A percentile compares a stretch with the other conserved stretches of the same genome.
Evolutionary conservation across 2,797 vertebrate genomes (phyloP).

Genomic region (Percopsis omiscomaycus): DNA sequence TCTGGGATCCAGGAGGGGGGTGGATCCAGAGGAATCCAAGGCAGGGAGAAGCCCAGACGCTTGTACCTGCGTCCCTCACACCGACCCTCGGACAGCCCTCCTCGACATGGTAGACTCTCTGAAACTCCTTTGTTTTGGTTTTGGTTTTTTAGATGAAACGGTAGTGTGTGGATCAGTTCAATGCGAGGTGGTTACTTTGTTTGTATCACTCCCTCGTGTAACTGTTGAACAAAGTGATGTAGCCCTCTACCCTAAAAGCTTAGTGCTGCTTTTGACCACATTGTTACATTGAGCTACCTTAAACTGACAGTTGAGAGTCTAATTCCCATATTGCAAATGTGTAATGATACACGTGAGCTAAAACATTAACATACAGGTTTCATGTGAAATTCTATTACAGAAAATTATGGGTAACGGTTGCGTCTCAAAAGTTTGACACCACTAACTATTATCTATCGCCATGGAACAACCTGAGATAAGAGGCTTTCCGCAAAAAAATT

Average conservation of each 20-base stretch:
- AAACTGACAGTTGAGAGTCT: background rate
- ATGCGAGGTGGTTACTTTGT: constrained; percentile 49
- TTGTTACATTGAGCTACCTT: constrained; percentile 1
- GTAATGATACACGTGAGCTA: background rate
- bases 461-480: constrained; percentile 3
- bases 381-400: background rate
- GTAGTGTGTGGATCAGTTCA: constrained; percentile 47
- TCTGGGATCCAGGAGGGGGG: constrained; percentile 76
- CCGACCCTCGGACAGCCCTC: constrained; percentile 65
- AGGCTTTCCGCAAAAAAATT: constrained; percentile 10
- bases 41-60: constrained; percentile 61
- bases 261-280: constrained; percentile 16
- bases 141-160: constrained; percentile 28
- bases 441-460: constrained; percentile 10
- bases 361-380: constrained; percentile 9
- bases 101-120: constrained; percentile 67
- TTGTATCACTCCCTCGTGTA: constrained; percentile 34
- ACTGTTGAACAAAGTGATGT: constrained; percentile 12
- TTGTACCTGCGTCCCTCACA: constrained; percentile 66
- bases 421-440: constrained; percentile 10
- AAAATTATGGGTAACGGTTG: background rate
- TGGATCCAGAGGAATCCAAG: constrained; percentile 77
- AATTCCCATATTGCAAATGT: constrained; percentile 1
- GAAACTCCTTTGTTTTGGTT: constrained; percentile 67
- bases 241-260: constrained; percentile 19